These are phyloP conservation scores for Brachionus koreanus DNA, from an alignment of 1,140 invertebrate species.

Conservation along the genomic window DNA sequence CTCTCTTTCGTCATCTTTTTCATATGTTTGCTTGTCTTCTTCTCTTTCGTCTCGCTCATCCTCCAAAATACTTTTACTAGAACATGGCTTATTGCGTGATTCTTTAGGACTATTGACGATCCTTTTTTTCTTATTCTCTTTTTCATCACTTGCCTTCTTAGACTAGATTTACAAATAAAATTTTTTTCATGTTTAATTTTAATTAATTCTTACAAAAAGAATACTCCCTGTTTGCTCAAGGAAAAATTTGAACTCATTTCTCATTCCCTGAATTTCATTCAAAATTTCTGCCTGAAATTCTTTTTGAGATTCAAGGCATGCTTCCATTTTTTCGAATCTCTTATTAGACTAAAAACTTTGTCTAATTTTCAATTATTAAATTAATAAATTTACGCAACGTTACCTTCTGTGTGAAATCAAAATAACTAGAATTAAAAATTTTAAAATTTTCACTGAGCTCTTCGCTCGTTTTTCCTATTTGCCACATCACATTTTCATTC, in stretches of 20 bases:
- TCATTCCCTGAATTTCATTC: background rate
- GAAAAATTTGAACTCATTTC: background rate
- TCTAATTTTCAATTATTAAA: too few relatives aligned
- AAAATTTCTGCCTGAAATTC: background rate
- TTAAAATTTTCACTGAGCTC: too few relatives aligned
- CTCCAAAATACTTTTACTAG: background rate
- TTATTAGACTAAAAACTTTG: too few relatives aligned
- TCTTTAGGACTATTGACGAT: background rate
- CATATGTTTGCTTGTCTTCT: background rate
- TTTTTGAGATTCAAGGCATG: background rate
- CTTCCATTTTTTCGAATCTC: background rate
- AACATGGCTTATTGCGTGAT: background rate
- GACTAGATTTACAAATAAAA: background rate
- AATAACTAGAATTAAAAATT: too few relatives aligned
- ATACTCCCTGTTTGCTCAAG: background rate
- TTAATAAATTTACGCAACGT: too few relatives aligned
- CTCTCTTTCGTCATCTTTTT: background rate
- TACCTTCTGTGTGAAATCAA: too few relatives aligned
- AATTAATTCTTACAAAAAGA: background rate
- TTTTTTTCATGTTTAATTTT: background rate
- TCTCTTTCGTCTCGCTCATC: background rate
- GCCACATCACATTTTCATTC: too few relatives aligned
- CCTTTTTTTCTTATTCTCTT: background rate
- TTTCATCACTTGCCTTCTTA: background rate
- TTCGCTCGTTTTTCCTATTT: too few relatives aligned